A percentile compares a stretch with the other conserved stretches of the same genome.
Evolutionary conservation across 1,140 invertebrate species (phyloP).

Genomic region (Mylabris phalerata): DNA sequence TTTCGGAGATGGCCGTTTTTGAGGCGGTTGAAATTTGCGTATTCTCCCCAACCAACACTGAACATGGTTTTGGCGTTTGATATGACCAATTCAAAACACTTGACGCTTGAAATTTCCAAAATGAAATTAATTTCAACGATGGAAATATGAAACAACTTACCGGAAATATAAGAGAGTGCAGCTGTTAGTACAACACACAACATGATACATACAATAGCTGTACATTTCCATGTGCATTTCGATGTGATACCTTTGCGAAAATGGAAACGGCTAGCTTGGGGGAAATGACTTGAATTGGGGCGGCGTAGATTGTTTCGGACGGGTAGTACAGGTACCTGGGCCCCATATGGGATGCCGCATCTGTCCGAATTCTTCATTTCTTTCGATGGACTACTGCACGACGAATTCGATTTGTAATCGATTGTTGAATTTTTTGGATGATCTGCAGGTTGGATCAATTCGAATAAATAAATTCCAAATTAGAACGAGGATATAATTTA

Average conservation of each 20-base stretch:
- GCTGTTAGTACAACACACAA: constrained; percentile 72
- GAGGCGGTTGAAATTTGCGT: constrained; percentile 56
- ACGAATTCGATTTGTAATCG: constrained; percentile 80
- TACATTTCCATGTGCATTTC: constrained; percentile 84
- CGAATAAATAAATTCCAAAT: not conserved
- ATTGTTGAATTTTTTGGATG: constrained; percentile 81
- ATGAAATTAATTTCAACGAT: not conserved
- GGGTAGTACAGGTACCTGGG: constrained; percentile 62
- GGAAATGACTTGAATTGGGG: constrained; percentile 55
- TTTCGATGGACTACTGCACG: constrained; percentile 71
- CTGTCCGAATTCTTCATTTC: constrained; percentile 65
- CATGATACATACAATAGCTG: constrained; percentile 78
- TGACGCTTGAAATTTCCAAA: constrained; percentile 49
- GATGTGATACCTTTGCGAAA: constrained; percentile 82
- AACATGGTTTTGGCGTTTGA: constrained; percentile 69
- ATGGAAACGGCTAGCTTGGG: constrained; percentile 63
- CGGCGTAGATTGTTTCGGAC: constrained; percentile 64
- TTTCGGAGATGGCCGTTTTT: constrained; percentile 54
- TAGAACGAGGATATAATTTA: too few relatives aligned
- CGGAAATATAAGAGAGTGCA: constrained; percentile 80
- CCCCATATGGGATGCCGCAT: constrained; percentile 58
- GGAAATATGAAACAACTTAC: constrained; percentile 48
- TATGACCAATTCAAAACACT: constrained; percentile 76
- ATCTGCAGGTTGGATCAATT: constrained; percentile 49
- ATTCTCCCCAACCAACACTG: constrained; percentile 71